phyloP scores from a whole-genome alignment of 2,113 vertebrate species.

The Echinops telfairi region DNA sequence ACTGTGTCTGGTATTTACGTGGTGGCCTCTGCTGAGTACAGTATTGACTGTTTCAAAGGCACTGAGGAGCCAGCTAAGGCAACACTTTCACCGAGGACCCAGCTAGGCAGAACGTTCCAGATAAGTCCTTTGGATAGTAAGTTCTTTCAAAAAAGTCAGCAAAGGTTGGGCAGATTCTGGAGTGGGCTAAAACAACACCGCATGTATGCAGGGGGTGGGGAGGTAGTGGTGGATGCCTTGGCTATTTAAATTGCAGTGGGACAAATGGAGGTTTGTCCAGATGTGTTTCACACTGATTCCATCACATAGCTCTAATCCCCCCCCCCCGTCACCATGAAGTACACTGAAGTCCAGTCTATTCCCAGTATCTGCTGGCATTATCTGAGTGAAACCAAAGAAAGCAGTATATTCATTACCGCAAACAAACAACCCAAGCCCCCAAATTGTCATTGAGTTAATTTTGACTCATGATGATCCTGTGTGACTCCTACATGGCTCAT shows the following conservation, averaged over 20 bases:
- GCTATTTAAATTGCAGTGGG: background rate
- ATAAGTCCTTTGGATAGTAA: slow-evolving; percentile 17
- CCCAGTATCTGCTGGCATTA: background rate
- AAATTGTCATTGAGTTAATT: background rate
- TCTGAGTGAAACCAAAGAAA: background rate
- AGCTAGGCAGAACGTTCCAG: background rate
- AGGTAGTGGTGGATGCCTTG: background rate
- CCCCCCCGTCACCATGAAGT: background rate
- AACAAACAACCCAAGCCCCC: background rate
- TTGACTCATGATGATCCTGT: background rate
- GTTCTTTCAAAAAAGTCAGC: background rate
- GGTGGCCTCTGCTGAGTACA: background rate
- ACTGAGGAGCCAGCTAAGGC: accelerated
- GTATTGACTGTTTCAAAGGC: background rate
- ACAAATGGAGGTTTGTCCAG: background rate
- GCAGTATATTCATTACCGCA: background rate
- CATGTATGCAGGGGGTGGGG: background rate
- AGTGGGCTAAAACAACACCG: background rate
- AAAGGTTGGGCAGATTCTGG: background rate
- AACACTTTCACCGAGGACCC: background rate
- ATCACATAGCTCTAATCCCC: background rate
- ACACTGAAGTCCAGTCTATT: background rate
- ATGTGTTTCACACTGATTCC: background rate
- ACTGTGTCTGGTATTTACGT: background rate
- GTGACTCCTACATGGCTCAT: background rate